phyloP scores from a whole-genome alignment of 2,113 vertebrate species.

The Lonchura striata region DNA sequence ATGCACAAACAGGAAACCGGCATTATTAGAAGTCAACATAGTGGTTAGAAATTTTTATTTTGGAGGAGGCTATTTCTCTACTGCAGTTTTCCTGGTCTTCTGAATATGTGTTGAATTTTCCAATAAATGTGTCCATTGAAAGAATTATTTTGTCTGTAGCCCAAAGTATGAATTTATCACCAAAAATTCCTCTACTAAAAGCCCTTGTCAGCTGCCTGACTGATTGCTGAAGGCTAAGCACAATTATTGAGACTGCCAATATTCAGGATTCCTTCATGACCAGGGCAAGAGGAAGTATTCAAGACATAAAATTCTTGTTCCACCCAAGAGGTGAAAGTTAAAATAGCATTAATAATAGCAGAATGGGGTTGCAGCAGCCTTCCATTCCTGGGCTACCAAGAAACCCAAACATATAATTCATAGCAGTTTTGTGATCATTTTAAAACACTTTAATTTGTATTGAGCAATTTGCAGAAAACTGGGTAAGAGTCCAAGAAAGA shows the following conservation, averaged over 20 bases:
- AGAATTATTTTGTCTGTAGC: neutral
- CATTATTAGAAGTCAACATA: neutral
- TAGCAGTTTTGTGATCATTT: neutral
- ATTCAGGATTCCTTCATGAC: neutral
- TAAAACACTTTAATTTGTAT: neutral
- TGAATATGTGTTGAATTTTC: neutral
- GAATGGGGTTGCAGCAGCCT: neutral
- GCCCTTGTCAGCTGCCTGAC: neutral
- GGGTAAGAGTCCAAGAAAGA: neutral
- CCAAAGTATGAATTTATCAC: neutral
- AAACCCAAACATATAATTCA: neutral
- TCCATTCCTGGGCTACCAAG: neutral
- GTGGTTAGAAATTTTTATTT: neutral
- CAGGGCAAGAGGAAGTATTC: neutral
- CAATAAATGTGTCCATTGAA: neutral
- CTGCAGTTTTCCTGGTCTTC: neutral
- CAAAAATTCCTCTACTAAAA: neutral
- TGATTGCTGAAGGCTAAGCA: neutral
- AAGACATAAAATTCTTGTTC: neutral
- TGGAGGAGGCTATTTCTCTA: neutral
- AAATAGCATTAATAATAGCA: neutral
- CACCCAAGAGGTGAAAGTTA: neutral
- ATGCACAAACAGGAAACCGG: neutral
- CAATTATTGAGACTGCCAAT: neutral
- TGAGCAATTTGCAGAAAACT: neutral